These are phyloP conservation scores for Chaenodraco wilsoni DNA, from an alignment of 2,797 vertebrate genomes.

Conservation along the genomic window DNA sequence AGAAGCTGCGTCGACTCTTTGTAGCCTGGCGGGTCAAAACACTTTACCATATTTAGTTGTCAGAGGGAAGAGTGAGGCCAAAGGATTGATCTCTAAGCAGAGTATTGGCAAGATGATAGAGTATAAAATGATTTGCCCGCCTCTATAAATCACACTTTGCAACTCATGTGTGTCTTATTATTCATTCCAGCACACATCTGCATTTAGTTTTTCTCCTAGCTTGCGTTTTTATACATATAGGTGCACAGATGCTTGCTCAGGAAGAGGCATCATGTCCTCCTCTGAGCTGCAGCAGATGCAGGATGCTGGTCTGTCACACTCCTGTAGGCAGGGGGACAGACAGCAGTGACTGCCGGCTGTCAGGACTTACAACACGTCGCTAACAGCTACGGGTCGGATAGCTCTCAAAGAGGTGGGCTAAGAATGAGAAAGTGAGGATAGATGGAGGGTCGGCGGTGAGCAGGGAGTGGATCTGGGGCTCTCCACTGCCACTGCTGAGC, in stretches of 20 bases:
- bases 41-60: constrained; percentile 38
- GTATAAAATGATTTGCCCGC: constrained; percentile 33
- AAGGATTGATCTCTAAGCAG: constrained; percentile 26
- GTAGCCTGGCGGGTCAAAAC: constrained; percentile 35
- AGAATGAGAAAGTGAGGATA: constrained; percentile 41
- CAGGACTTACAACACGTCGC: constrained; percentile 54
- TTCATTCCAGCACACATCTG: neutral
- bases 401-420: constrained; percentile 54
- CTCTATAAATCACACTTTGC: constrained; percentile 19
- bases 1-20: constrained; percentile 54
- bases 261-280: constrained; percentile 31
- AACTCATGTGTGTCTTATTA: neutral
- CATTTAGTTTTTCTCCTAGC: neutral
- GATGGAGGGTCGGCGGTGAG: constrained; percentile 15
- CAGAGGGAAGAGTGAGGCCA: constrained; percentile 15
- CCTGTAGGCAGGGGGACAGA: constrained; percentile 42
- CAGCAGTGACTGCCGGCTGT: constrained; percentile 66
- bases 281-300: constrained; percentile 51
- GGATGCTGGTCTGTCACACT: constrained; percentile 47
- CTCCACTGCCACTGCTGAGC: constrained; percentile 26
- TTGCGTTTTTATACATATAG: constrained; percentile 5
- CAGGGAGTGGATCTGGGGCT: constrained; percentile 6
- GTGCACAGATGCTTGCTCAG: constrained; percentile 23
- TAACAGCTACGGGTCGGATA: constrained; percentile 40
- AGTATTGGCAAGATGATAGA: constrained; percentile 34